These are phyloP conservation scores for Achlya flavicornis DNA, from an alignment of 2,888 invertebrate species.

Conservation along the genomic window DNA sequence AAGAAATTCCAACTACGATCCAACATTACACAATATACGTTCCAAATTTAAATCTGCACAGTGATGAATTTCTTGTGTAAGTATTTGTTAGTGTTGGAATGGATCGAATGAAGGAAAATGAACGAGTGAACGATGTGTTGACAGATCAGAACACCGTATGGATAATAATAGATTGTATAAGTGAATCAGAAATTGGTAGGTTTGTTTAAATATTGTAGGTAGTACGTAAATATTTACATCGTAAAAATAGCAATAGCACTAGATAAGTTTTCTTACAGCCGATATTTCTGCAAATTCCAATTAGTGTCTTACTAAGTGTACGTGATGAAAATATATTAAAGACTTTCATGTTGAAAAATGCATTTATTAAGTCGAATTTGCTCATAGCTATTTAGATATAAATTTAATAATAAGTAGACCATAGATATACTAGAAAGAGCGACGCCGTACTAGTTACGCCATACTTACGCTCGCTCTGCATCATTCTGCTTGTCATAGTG, in stretches of 20 bases:
- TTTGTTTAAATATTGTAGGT: neutral
- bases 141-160: constrained; percentile 18
- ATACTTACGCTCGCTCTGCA: too few relatives aligned
- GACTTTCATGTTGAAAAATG: neutral
- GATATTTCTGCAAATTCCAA: neutral
- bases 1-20: neutral
- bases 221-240: neutral
- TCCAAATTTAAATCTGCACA: neutral
- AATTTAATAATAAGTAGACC: neutral
- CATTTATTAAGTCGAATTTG: neutral
- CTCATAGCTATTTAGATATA: neutral
- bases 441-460: too few relatives aligned
- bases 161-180: neutral
- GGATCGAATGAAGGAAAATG: constrained; percentile 16
- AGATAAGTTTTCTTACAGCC: neutral
- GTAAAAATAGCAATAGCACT: neutral
- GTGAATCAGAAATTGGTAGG: neutral
- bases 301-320: constrained; percentile 1
- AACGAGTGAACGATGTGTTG: constrained; percentile 26
- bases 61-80: neutral
- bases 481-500: too few relatives aligned
- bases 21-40: neutral
- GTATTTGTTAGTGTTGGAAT: constrained; percentile 8
- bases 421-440: neutral
- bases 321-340: neutral